These are phyloP conservation scores for Diaperis boleti DNA, from an alignment of 2,888 invertebrate genomes.

Conservation along the genomic window DNA sequence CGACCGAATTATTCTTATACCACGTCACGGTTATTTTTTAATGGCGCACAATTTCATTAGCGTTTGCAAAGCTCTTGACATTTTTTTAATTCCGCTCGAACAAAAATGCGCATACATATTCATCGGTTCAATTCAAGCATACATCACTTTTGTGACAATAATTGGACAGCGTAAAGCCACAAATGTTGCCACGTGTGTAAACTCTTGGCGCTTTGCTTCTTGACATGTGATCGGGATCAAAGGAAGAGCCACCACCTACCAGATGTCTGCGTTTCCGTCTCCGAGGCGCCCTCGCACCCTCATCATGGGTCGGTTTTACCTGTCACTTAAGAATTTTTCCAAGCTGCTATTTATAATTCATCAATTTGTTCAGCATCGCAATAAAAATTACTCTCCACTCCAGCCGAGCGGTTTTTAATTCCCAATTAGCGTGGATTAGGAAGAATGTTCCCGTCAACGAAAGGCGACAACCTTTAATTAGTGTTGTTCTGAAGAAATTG, in stretches of 20 bases:
- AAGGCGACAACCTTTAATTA: conserved; percentile 23
- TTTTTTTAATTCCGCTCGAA: conserved; percentile 1
- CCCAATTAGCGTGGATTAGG: conserved; percentile 3
- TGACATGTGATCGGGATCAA: too few relatives aligned
- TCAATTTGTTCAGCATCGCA: conserved; percentile 10
- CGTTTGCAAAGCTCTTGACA: conserved; percentile 4
- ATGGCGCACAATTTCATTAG: neutral
- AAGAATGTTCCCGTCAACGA: conserved; percentile 7
- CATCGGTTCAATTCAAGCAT: neutral
- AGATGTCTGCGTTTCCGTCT: conserved; percentile 6
- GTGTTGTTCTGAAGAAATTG: conserved; percentile 22
- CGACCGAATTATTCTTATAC: too few relatives aligned
- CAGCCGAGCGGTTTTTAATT: too few relatives aligned
- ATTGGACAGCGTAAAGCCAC: neutral
- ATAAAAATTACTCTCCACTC: too few relatives aligned
- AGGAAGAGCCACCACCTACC: neutral
- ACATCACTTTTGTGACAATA: neutral
- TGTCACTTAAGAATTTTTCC: neutral
- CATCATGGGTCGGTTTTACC: conserved; percentile 6
- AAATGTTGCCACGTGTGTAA: neutral
- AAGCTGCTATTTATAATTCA: conserved; percentile 12
- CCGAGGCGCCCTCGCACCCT: conserved; percentile 17
- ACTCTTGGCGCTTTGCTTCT: too few relatives aligned
- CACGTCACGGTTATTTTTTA: neutral
- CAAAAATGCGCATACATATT: conserved; percentile 6